Percentiles rank a stretch among this genome's conserved stretches.
phyloP scores from a whole-genome alignment of 2,797 vertebrate species.

The Rhinella marina region DNA sequence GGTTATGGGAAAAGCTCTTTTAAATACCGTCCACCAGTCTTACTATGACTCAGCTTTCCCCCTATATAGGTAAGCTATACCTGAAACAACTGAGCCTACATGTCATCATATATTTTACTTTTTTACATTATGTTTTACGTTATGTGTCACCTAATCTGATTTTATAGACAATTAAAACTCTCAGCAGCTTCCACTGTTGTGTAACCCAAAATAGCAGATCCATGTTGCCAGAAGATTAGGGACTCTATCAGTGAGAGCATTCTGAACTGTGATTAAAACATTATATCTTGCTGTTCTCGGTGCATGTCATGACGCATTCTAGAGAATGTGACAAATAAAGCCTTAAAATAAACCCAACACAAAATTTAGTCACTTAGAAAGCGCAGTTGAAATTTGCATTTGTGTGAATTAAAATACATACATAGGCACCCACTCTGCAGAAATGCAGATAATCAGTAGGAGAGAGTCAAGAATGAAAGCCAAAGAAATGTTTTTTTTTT shows the following conservation, averaged over 20 bases:
- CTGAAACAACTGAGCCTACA: background rate
- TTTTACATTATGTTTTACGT: background rate
- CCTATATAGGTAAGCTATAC: too few species aligned
- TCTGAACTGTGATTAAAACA: conserved; percentile 16
- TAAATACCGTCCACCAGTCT: too few species aligned
- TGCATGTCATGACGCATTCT: conserved; percentile 4
- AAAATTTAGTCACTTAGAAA: background rate
- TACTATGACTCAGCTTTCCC: too few species aligned
- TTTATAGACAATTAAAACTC: background rate
- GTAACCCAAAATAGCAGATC: background rate
- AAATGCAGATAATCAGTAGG: background rate
- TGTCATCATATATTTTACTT: background rate
- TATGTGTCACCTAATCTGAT: background rate
- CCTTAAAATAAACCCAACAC: background rate
- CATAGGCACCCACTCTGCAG: background rate
- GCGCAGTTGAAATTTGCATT: background rate
- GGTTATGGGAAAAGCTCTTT: too few species aligned
- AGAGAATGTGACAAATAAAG: conserved; percentile 7
- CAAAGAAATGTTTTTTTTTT: background rate
- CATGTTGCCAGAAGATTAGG: background rate
- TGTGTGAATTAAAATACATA: background rate
- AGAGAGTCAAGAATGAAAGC: background rate
- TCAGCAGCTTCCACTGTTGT: background rate
- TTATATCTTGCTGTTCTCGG: background rate
- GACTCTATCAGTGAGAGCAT: background rate